Evolutionary conservation across 2,797 vertebrate genomes (phyloP).

Genomic region (Sarcophilus harrisii): DNA sequence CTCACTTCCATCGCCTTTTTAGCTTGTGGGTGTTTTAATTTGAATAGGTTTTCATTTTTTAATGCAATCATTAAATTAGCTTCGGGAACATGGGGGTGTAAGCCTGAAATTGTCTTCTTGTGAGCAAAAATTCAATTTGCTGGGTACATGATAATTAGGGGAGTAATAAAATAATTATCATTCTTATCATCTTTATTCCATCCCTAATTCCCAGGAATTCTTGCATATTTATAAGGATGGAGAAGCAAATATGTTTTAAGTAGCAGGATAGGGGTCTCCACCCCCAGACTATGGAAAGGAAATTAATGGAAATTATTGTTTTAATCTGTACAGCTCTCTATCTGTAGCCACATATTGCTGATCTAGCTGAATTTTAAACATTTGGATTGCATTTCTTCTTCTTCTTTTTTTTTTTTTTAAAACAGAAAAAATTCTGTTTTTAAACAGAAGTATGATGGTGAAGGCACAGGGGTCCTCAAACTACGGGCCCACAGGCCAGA

Average conservation of each 20-base stretch:
- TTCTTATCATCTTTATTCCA: constrained; percentile 74
- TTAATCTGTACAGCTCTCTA: constrained; percentile 42
- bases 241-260: constrained; percentile 61
- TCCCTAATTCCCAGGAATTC: constrained; percentile 58
- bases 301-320: constrained; percentile 10
- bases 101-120: constrained; percentile 81
- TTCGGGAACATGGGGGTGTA: constrained; percentile 76
- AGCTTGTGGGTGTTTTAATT: constrained; percentile 84
- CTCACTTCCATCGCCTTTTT: constrained; percentile 48
- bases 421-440: too few species aligned
- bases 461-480: too few species aligned
- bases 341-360: not conserved
- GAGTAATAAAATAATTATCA: constrained; percentile 75
- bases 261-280: not conserved
- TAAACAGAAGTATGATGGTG: not conserved
- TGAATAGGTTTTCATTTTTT: constrained; percentile 85
- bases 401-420: not conserved
- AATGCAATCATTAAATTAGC: constrained; percentile 84
- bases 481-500: too few species aligned
- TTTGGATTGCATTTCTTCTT: not conserved
- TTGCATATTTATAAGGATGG: constrained; percentile 15
- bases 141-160: constrained; percentile 72
- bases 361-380: constrained; percentile 5
- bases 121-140: constrained; percentile 82
- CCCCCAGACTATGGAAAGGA: not conserved